These are phyloP conservation scores for Mimumesa dahlbomi DNA, from an alignment of 2,888 invertebrate genomes.

Conservation along the genomic window DNA sequence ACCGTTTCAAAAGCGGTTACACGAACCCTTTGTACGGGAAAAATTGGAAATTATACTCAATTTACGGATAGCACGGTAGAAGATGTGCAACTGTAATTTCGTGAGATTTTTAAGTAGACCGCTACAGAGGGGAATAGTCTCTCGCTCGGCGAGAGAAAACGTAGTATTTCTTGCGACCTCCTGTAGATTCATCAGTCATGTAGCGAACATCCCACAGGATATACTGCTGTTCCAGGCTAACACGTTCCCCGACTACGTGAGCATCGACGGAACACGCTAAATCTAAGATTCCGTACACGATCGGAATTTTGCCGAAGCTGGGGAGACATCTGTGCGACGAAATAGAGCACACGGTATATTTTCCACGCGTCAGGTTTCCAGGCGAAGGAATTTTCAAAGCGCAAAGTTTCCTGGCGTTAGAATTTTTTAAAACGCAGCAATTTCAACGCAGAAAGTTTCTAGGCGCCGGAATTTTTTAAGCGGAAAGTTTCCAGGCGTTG, in stretches of 20 bases:
- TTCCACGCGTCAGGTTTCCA: no score
- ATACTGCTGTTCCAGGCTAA: not conserved
- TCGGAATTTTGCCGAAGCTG: not conserved
- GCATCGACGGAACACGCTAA: not conserved
- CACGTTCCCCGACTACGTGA: not conserved
- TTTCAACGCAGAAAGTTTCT: no score
- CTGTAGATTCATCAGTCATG: not conserved
- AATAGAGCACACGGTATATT: no score
- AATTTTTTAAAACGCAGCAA: no score
- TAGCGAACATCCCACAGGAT: slow-evolving; percentile 6
- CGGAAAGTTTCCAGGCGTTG: no score
- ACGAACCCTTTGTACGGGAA: no score
- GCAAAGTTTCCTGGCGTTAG: no score
- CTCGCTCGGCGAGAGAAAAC: not conserved
- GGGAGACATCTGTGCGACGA: no score
- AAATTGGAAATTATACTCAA: no score
- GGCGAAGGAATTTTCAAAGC: no score
- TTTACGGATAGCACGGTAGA: no score
- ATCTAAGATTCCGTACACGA: slow-evolving; percentile 15
- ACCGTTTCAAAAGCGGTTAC: not conserved
- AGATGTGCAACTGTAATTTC: not conserved
- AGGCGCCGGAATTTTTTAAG: no score
- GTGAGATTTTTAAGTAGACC: not conserved
- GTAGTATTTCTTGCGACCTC: slow-evolving; percentile 1
- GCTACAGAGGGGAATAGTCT: not conserved